phyloP scores from a whole-genome alignment of 1,140 invertebrate genomes.

The Pentalonia nigronervosa region DNA sequence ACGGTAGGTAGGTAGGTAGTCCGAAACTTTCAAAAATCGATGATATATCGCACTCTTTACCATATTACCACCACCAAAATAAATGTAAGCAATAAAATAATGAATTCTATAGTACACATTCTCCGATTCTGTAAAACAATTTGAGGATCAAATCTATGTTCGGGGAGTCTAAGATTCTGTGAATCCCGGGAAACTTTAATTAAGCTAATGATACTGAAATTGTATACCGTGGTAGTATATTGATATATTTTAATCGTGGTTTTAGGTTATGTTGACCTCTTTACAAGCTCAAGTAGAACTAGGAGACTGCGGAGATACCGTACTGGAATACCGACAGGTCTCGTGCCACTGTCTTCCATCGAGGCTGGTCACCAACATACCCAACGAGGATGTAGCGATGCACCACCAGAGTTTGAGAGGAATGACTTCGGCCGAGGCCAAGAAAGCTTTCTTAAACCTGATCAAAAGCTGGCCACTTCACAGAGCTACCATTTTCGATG shows the following conservation, averaged over 20 bases:
- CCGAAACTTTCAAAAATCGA: not conserved
- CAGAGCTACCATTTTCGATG: conserved; percentile 92
- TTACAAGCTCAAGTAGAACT: conserved; percentile 92
- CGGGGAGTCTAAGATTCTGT: not conserved
- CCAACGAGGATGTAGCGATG: conserved; percentile 80
- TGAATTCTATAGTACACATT: not conserved
- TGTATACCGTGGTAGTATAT: not conserved
- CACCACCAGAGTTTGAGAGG: conserved; percentile 88
- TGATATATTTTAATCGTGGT: conserved; percentile 59
- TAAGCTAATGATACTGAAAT: not conserved
- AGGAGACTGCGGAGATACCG: conserved; percentile 77
- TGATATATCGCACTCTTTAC: no score
- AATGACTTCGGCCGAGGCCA: conserved; percentile 84
- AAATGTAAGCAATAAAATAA: not conserved
- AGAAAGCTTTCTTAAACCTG: conserved; percentile 92
- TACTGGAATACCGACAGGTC: conserved; percentile 77
- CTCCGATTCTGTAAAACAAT: no score
- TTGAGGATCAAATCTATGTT: not conserved
- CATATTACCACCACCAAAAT: not conserved
- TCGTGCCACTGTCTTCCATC: conserved; percentile 83
- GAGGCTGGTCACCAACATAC: conserved; percentile 77
- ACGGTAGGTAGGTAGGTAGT: not conserved
- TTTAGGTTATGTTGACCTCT: conserved; percentile 90
- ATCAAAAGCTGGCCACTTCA: conserved; percentile 93
- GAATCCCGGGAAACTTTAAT: not conserved